Percentiles rank a stretch among this genome's conserved stretches.
phyloP scores from a whole-genome alignment of 2,888 invertebrate species.

The Flexamia atlantica region DNA sequence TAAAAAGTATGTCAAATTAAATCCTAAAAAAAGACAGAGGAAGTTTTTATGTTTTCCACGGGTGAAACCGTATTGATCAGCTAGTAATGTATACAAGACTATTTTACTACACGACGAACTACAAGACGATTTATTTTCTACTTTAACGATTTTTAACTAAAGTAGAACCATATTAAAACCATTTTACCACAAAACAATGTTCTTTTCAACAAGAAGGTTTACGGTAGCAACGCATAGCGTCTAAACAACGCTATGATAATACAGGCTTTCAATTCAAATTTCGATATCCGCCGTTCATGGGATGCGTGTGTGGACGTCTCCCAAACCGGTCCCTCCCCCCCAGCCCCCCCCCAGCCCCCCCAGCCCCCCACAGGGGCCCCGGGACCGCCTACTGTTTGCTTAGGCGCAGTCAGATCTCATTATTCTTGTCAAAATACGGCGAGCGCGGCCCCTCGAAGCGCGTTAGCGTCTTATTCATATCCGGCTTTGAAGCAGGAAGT shows the following conservation, averaged over 20 bases:
- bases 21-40: no score
- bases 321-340: not conserved
- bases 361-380: not conserved
- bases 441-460: constrained; percentile 47
- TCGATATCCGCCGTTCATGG: not conserved
- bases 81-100: no score
- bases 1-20: no score
- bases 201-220: no score
- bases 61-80: no score
- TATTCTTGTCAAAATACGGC: constrained; percentile 61
- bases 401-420: constrained; percentile 56
- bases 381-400: constrained; percentile 61
- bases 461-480: not conserved
- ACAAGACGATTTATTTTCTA: no score
- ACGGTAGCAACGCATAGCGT: no score
- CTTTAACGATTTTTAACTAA: no score
- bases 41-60: no score
- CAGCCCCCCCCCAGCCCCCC: not conserved
- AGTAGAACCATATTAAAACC: no score
- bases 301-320: constrained; percentile 1
- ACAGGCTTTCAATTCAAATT: constrained; percentile 25
- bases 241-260: not conserved
- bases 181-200: no score
- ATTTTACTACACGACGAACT: no score
- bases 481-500: not conserved